A percentile compares a stretch with the other conserved stretches of the same genome.
phyloP scores from a whole-genome alignment of 2,113 vertebrate genomes.

The Seriola dumerili region DNA sequence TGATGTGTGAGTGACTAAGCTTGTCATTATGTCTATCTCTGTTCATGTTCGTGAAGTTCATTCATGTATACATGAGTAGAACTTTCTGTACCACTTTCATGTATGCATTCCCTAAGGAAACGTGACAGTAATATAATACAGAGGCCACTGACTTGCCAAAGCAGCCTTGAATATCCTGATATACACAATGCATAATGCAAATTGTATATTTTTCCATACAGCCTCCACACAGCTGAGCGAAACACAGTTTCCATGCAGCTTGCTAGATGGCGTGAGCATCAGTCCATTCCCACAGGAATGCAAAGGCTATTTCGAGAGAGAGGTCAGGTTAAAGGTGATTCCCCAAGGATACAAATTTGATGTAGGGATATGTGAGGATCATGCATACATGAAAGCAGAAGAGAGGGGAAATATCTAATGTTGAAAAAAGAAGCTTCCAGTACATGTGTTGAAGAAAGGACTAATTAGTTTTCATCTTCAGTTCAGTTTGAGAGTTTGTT shows the following conservation, averaged over 20 bases:
- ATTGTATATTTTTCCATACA: conserved; percentile 18
- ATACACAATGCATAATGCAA: conserved; percentile 41
- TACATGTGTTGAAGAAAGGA: too few relatives aligned
- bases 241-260: conserved; percentile 1
- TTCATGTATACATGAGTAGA: too few relatives aligned
- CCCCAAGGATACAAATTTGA: conserved; percentile 7
- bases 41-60: too few relatives aligned
- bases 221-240: not conserved
- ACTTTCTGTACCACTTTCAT: conserved; percentile 18
- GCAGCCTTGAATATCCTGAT: not conserved
- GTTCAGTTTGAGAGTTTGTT: not conserved
- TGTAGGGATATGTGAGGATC: conserved; percentile 34
- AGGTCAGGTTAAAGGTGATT: conserved; percentile 42
- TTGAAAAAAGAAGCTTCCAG: too few relatives aligned
- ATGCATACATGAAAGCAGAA: conserved; percentile 23
- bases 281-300: conserved; percentile 24
- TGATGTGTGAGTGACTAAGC: too few relatives aligned
- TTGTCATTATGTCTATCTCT: too few relatives aligned
- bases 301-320: conserved; percentile 29
- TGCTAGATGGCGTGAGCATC: conserved; percentile 6
- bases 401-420: not conserved
- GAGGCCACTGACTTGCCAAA: not conserved
- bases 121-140: conserved; percentile 2
- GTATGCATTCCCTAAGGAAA: too few relatives aligned
- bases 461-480: not conserved